A percentile compares a stretch with the other conserved stretches of the same genome.
Conservation (phyloP, 2,113 vertebrate species). For the Pitta sordida region DNA sequence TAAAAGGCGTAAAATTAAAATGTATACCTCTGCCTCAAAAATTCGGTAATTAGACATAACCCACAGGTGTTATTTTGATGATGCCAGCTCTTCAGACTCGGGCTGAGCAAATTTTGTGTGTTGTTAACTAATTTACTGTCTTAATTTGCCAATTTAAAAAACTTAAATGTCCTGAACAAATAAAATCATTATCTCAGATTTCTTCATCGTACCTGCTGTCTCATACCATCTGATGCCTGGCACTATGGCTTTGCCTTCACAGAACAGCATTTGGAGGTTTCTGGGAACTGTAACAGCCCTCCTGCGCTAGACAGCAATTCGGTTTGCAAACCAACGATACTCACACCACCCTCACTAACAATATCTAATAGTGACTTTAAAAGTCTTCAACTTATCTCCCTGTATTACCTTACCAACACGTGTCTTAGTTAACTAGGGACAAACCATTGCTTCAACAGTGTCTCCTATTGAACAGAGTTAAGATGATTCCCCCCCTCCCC, state of each 20-base stretch:
- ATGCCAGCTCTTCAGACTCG: slow-evolving; percentile 5
- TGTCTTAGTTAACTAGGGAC: neutral
- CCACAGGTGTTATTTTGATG: slow-evolving; percentile 53
- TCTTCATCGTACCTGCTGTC: neutral
- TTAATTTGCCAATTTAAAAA: slow-evolving; percentile 55
- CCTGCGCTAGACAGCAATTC: neutral
- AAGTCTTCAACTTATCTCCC: neutral
- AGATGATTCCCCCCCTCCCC: neutral
- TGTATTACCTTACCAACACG: neutral
- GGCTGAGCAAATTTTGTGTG: slow-evolving; percentile 22
- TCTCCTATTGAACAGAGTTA: neutral
- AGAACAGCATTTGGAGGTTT: neutral
- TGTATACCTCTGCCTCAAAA: slow-evolving; percentile 9
- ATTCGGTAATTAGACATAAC: slow-evolving; percentile 54
- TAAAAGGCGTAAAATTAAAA: slow-evolving; percentile 60
- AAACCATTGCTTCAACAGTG: neutral
- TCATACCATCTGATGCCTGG: neutral
- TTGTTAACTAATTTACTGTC: slow-evolving; percentile 52
- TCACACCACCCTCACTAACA: neutral
- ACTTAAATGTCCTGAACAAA: slow-evolving; percentile 54
- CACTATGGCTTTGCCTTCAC: neutral
- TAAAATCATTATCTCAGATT: slow-evolving; percentile 45
- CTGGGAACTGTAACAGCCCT: neutral
- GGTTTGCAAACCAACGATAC: neutral
- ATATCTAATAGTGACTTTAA: neutral